These are phyloP conservation scores for Pangasianodon hypophthalmus DNA, from an alignment of 2,113 vertebrate genomes.

Conservation along the genomic window DNA sequence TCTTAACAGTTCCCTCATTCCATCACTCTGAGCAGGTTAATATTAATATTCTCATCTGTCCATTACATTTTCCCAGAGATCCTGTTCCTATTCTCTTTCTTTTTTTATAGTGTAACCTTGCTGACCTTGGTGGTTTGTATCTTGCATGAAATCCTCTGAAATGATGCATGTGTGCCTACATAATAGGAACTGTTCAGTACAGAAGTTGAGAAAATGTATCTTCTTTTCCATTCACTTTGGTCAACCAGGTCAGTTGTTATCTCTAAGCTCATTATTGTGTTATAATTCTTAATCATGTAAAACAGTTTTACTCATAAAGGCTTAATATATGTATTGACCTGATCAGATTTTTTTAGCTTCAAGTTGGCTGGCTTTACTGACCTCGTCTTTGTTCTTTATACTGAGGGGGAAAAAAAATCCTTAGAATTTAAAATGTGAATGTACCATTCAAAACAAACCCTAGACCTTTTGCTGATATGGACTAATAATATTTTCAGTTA, in stretches of 20 bases:
- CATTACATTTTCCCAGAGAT: not conserved
- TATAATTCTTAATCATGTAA: not conserved
- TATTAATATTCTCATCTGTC: not conserved
- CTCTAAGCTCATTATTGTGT: not conserved
- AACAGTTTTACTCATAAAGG: not conserved
- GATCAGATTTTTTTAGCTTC: not conserved
- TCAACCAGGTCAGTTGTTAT: not conserved
- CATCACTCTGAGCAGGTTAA: not conserved
- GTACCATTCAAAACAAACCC: not conserved
- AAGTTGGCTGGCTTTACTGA: not conserved
- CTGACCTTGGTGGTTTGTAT: not conserved
- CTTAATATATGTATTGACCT: not conserved
- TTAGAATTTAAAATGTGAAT: not conserved
- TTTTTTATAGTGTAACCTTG: not conserved
- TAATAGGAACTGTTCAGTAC: not conserved
- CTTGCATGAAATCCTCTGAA: not conserved
- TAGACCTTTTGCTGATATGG: not conserved
- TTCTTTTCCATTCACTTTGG: not conserved
- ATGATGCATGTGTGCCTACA: not conserved
- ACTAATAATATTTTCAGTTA: not conserved
- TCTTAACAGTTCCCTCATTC: not conserved
- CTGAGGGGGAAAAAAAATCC: not conserved
- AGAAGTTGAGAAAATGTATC: too few relatives aligned
- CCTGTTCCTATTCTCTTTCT: not conserved
- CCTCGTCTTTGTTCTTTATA: not conserved